Evolutionary conservation across 1,140 invertebrate genomes (phyloP).

Genomic region (Eupristina koningsbergeri): DNA sequence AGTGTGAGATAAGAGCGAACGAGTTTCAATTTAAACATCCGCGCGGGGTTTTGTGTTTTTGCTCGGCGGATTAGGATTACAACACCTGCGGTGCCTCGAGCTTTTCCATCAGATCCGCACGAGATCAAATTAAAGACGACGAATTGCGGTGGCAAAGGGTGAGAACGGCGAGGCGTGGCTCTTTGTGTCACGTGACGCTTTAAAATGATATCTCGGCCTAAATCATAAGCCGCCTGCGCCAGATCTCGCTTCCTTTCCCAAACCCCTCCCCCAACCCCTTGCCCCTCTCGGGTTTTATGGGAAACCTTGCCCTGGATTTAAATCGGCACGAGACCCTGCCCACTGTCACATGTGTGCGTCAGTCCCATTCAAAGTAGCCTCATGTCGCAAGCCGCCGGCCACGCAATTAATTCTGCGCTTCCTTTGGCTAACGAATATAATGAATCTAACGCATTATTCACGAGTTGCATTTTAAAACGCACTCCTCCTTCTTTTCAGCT

Average conservation of each 20-base stretch:
- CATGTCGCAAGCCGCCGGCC: neutral
- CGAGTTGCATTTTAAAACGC: too few relatives aligned
- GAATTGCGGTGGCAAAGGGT: constrained; percentile 34
- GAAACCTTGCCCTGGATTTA: constrained; percentile 42
- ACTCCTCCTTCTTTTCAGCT: too few relatives aligned
- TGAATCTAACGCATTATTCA: neutral
- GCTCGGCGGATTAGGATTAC: too few relatives aligned
- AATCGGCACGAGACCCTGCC: constrained; percentile 1
- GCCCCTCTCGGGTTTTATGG: neutral
- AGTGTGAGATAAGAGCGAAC: too few relatives aligned
- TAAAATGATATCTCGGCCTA: constrained; percentile 4
- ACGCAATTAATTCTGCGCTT: constrained; percentile 33
- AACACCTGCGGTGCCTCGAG: neutral
- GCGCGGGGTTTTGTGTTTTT: too few relatives aligned
- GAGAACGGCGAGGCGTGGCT: constrained; percentile 49
- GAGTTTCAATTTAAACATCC: too few relatives aligned
- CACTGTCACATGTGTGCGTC: neutral
- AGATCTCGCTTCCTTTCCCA: neutral
- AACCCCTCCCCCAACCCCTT: neutral
- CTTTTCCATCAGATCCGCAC: constrained; percentile 32
- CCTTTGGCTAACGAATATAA: neutral
- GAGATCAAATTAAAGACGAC: neutral
- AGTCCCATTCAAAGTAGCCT: constrained; percentile 21
- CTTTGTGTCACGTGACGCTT: constrained; percentile 41
- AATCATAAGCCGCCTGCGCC: constrained; percentile 19